Evolutionary conservation across 1,140 invertebrate species (phyloP), one percentile per base, ranked within the genome.

Genomic region (Plectus sambesii): DNA sequence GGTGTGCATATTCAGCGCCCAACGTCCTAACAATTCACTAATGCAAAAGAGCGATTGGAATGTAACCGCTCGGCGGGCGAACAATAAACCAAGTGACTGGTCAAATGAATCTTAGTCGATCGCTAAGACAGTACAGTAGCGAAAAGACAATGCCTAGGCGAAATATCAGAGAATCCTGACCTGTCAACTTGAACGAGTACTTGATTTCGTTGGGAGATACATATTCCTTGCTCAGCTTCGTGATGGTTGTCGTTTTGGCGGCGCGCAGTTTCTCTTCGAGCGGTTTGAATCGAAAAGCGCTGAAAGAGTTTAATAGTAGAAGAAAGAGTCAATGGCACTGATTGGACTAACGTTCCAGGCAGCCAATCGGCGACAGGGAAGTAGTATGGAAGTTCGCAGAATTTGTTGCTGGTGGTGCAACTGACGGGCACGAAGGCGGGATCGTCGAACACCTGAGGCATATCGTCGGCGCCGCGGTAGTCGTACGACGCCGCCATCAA

Each of bases 401-500:
- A 55, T 22, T 6, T 25, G 24, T 9, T 25, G 37, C 35, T 52
- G 24, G 22, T 44, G 25, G 19, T 42, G 39, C 19, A 33, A 30
- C 5, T 29, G 38, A 41, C 50, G 27, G 29, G 33, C 17, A 37
- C 12, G 36, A 51, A 40, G 30, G 15, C 29, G 19, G 27, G 42
- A 22, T 39, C 20, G 1, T 24, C 23, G 3, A 15, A 17, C 12
- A 55, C 53, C 22, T 53, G 54, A n/a, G 53, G 53, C 42, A 55
- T 55, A 24, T 55, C 53, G 25, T 44, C 51, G 12, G 51, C 53
- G 35, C 53, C 53, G 25, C 53, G n/a, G 25, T 48, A 46, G 23
- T 55, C 53, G 17, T 47, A 44, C 5, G 53, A 51, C n/a, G 49
- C 54, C 5, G 53, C 53, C 40, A 43, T 47, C 5, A 55, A 30